Evolutionary conservation across 2,113 vertebrate genomes (phyloP), one percentile per base, ranked within the genome.

Genomic region (Chlorodrepanis virens): DNA sequence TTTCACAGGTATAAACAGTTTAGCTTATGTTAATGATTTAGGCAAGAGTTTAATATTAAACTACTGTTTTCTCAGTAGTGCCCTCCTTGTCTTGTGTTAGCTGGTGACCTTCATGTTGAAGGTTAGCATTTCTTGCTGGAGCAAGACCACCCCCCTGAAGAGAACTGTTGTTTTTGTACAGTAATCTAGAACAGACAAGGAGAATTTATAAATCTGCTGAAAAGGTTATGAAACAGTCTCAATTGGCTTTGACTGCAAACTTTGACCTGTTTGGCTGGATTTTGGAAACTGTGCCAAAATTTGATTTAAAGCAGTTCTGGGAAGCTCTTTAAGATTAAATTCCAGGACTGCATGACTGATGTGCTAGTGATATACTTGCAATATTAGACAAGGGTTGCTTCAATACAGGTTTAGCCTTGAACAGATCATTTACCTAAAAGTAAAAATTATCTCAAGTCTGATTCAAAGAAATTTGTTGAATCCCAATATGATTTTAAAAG

Each of bases 161-260:
- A 94, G 76, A 90, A 16, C 45, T 28, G 35, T 87, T 93, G 60
- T 50, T 88, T 83, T 81, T 90, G 75, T 85, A 89, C 78, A 94
- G 75, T 96, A 96, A 94, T 93, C 78, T 91, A 74, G 64, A 97
- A 90, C 91, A 94, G 95, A 89, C 69, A 92, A 61, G 63, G 59
- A 96, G 95, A 98, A 96, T 96, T 97, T 87, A 82, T 96, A 96
- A 94, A 97, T 95, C 81, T 93, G 53, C 70, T 91, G 94, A 50
- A 95, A 75, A 89, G 93, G 83, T 97, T 98, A 96, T 94, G 95
- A 97, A 97, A 97, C 53, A 71, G 80, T 93, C 96, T 94, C 77
- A 96, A 67, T 82, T 92, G 91, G 53, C 79, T 97, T 72, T 77
- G 93, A 95, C 53, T 90, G 53, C 87, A 96, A 92, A 96, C 96